Evolutionary conservation across 2,888 invertebrate species (phyloP).

Genomic region (Harpagoxenus sublaevis): DNA sequence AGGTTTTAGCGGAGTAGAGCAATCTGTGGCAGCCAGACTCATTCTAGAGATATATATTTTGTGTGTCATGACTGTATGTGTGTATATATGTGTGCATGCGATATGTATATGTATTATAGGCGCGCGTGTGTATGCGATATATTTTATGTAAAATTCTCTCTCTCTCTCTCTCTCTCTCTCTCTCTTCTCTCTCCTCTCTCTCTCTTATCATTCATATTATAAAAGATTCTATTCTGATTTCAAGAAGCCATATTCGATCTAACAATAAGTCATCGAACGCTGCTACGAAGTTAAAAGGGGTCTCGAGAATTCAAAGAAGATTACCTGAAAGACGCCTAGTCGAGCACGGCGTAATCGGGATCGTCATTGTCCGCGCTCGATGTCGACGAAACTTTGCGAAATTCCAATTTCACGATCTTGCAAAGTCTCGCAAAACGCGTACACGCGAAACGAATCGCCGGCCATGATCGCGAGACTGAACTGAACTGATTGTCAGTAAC

Average conservation of each 20-base stretch:
- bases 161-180: no score
- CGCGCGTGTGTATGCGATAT: background rate
- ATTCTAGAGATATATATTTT: background rate
- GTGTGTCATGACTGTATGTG: background rate
- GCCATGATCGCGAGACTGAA: background rate
- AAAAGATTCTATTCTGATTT: background rate
- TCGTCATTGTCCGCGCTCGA: background rate
- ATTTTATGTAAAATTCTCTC: background rate
- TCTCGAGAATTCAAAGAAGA: background rate
- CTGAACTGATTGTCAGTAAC: no score
- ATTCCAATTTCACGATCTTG: background rate
- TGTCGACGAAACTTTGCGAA: background rate
- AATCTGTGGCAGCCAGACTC: background rate
- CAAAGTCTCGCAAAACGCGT: background rate
- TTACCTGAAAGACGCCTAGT: background rate
- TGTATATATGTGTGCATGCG: no score
- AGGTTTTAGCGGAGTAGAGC: background rate
- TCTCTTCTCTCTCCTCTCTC: no score
- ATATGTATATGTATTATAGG: no score
- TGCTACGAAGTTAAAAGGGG: background rate
- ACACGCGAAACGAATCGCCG: background rate
- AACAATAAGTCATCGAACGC: background rate
- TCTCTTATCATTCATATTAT: no score
- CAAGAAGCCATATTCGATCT: background rate
- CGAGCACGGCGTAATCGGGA: background rate